phyloP scores from a whole-genome alignment of 2,113 vertebrate genomes.

The Amblyopsis rosae region DNA sequence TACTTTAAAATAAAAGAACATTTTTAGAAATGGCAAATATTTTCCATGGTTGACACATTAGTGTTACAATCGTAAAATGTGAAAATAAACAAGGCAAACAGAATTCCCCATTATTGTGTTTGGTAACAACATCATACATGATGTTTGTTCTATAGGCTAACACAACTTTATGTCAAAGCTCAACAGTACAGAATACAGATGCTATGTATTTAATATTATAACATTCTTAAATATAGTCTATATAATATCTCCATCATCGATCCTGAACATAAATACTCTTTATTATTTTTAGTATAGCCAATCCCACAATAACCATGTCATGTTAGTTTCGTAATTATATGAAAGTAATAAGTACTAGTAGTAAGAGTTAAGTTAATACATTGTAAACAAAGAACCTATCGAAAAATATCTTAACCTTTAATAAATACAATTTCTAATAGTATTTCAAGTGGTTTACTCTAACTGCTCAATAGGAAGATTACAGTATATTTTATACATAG shows the following conservation, averaged over 20 bases:
- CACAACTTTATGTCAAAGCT: slow-evolving; percentile 7
- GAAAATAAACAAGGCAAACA: slow-evolving; percentile 4
- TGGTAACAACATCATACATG: slow-evolving; percentile 5
- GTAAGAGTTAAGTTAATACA: slow-evolving; percentile 34
- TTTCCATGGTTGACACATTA: slow-evolving; percentile 20
- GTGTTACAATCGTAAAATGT: slow-evolving; percentile 36
- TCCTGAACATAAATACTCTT: slow-evolving; percentile 37
- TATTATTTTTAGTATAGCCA: slow-evolving; percentile 39
- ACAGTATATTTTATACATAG: too few relatives aligned
- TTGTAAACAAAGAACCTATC: slow-evolving; percentile 8
- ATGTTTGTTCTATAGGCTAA: slow-evolving; percentile 26
- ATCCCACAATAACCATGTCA: slow-evolving; percentile 31
- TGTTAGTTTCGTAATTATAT: slow-evolving; percentile 32
- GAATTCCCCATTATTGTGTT: neutral
- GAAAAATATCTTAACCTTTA: slow-evolving; percentile 4
- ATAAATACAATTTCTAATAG: neutral
- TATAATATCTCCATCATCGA: neutral
- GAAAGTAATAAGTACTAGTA: slow-evolving; percentile 19
- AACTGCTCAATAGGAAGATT: too few relatives aligned
- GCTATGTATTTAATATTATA: too few relatives aligned
- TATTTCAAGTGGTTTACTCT: too few relatives aligned
- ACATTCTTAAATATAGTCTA: too few relatives aligned
- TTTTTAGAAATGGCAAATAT: slow-evolving; percentile 48
- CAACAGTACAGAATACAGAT: too few relatives aligned
- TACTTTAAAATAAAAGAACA: slow-evolving; percentile 32